phyloP scores from a whole-genome alignment of 1,140 invertebrate genomes.

The Leptinotarsa lineolata region DNA sequence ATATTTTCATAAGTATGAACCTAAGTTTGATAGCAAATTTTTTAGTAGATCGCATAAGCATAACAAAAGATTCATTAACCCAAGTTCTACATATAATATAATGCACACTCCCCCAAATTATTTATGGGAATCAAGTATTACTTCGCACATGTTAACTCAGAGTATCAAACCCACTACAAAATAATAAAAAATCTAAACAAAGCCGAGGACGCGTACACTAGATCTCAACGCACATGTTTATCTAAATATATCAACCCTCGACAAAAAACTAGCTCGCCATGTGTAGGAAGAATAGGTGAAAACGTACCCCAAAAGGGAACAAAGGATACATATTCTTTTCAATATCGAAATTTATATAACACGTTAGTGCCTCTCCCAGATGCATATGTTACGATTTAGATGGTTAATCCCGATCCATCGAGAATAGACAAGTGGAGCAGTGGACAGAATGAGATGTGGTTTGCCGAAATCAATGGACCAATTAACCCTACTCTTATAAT shows the following conservation, averaged over 20 bases:
- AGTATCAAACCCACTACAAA: constrained; percentile 12
- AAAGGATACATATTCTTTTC: constrained; percentile 3
- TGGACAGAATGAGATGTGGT: constrained; percentile 3
- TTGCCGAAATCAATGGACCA: constrained; percentile 30
- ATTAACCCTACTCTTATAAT: constrained; percentile 29
- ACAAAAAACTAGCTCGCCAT: constrained; percentile 7
- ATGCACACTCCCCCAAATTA: neutral
- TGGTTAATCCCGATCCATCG: neutral
- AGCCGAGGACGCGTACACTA: neutral
- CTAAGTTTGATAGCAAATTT: too few relatives aligned
- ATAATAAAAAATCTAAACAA: constrained; percentile 12
- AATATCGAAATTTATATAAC: constrained; percentile 18
- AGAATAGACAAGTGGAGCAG: neutral
- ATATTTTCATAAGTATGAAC: too few relatives aligned
- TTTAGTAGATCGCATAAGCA: too few relatives aligned
- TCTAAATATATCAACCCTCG: neutral
- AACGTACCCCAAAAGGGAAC: constrained; percentile 1
- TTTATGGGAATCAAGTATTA: constrained; percentile 14
- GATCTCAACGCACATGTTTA: constrained; percentile 12
- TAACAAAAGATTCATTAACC: too few relatives aligned
- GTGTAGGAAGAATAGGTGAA: constrained; percentile 9
- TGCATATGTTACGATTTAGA: constrained; percentile 13
- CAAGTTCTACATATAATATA: neutral
- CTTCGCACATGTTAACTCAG: constrained; percentile 11
- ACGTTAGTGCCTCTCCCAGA: neutral